Conservation (phyloP, 2,113 vertebrate genomes). For the Rhegmatorhina hoffmannsi region DNA sequence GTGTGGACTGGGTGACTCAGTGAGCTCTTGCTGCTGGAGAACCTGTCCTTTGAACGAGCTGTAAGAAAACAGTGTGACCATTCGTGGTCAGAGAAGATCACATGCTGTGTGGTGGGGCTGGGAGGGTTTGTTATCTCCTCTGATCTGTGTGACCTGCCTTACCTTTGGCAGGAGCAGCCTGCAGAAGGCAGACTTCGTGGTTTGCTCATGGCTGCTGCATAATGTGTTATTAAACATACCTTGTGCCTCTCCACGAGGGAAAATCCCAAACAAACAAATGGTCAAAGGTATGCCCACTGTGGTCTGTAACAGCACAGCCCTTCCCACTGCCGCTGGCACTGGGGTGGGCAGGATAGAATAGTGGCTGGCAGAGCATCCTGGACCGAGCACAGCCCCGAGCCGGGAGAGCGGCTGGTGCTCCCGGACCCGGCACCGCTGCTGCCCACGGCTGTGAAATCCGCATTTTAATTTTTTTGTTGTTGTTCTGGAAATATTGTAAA, state of each 20-base stretch:
- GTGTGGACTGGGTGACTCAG: not conserved
- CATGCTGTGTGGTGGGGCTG: not conserved
- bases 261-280: not conserved
- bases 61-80: not conserved
- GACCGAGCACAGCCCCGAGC: not conserved
- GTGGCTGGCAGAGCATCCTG: not conserved
- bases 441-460: not conserved
- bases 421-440: not conserved
- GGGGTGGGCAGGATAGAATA: not conserved
- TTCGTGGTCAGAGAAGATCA: not conserved
- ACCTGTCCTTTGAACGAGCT: not conserved
- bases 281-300: not conserved
- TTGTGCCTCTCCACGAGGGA: not conserved
- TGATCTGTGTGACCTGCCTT: not conserved
- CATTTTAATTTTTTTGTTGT: too few species aligned
- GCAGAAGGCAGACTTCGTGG: not conserved
- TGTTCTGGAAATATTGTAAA: not conserved
- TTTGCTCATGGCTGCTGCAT: not conserved
- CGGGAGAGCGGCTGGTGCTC: not conserved
- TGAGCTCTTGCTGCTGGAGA: not conserved
- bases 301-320: not conserved
- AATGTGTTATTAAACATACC: not conserved
- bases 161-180: not conserved
- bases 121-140: not conserved
- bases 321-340: not conserved